A percentile compares a stretch with the other conserved stretches of the same genome.
phyloP scores from a whole-genome alignment of 2,113 vertebrate genomes.

The Seriola rivoliana region DNA sequence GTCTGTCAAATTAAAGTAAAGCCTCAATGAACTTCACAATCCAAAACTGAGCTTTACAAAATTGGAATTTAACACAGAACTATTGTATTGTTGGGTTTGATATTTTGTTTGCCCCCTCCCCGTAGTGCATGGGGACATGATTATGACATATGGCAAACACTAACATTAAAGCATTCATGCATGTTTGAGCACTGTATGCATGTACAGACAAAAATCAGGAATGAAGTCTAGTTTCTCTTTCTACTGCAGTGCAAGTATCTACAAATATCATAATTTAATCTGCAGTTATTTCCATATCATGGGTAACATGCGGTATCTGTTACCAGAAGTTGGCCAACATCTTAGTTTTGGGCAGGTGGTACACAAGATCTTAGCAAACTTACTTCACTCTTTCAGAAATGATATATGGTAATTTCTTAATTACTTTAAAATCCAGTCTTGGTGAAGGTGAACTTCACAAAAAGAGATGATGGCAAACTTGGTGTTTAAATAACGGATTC shows the following conservation, averaged over 20 bases:
- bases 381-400: background rate
- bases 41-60: background rate
- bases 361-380: background rate
- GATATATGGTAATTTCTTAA: background rate
- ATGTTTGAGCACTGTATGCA: constrained; percentile 12
- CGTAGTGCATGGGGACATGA: background rate
- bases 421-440: background rate
- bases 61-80: background rate
- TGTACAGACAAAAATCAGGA: background rate
- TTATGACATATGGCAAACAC: background rate
- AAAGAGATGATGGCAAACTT: constrained; percentile 55
- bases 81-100: constrained; percentile 52
- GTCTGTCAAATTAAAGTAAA: background rate
- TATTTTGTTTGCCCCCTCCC: background rate
- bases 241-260: background rate
- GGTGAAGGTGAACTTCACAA: background rate
- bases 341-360: constrained; percentile 6
- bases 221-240: constrained; percentile 6
- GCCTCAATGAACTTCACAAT: background rate
- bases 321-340: constrained; percentile 64
- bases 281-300: constrained; percentile 16
- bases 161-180: constrained; percentile 45
- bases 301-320: constrained; percentile 51
- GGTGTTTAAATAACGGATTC: constrained; percentile 38
- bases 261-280: background rate